Evolutionary conservation across 1,140 invertebrate species (phyloP), one percentile per base, ranked within the genome.

Genomic region (Polyergus mexicanus): DNA sequence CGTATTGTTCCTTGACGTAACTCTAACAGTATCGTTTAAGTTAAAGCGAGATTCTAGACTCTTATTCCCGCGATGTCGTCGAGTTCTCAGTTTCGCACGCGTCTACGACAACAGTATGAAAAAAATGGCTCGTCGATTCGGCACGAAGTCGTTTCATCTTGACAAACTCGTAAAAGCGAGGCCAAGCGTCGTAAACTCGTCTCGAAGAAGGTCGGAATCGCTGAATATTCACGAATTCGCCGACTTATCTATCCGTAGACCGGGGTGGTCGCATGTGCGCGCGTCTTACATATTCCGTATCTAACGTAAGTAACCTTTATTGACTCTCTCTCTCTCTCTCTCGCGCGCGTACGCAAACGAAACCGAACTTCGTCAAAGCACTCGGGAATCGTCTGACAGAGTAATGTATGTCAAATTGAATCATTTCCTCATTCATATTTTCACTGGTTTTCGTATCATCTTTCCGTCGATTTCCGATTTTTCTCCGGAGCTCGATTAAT

Each of bases 161-260:
- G 88, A 89, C 88, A 66, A 89, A 89, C 87, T 89, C 88, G 88
- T 89, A 89, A 89, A 89, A 84, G 84, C 77, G 71, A 86, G 68
- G 66, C 75, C 56, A 60, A 56, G 47, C 16, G 25, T 56, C 77
- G 77, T 89, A 89, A 89, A 89, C 87, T 72, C 41, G 19, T 54
- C 56, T 35, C n/a, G 77, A 47, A 25, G 22, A 66, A 89, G 84
- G 81, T 88, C 84, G 76, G 38, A 69, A 72, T 25, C 62, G 22
- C 72, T 89, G 88, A 88, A 89, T 89, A 89, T 89, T 89, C 88
- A 89, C 88, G 84, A 89, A 88, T 86, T 83, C 54, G 51, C 47
- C 32, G 71, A 47, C 41, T n/a, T 84, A 62, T 65, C 60, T n/a
- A 11, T 13, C 28, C 5, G 56, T 35, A 51, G 22, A 32, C 22